These are phyloP conservation scores for Neodiprion lecontei DNA, from an alignment of 1,140 invertebrate genomes.

Conservation along the genomic window DNA sequence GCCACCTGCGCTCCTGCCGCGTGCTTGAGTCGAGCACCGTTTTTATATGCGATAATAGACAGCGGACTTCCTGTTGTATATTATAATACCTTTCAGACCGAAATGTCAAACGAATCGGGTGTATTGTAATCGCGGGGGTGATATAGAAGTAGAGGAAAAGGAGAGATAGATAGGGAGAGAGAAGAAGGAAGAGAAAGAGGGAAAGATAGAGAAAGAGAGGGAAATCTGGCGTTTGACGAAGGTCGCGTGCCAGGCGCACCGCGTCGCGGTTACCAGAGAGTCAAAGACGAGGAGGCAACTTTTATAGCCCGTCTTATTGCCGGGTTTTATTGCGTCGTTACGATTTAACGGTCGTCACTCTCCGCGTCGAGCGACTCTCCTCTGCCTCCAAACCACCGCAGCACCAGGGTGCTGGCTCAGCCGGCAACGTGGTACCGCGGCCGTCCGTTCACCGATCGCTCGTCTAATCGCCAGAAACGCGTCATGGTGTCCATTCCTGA, in stretches of 20 bases:
- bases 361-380: conserved; percentile 11
- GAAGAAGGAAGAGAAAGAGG: conserved; percentile 1
- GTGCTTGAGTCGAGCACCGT: too few relatives aligned
- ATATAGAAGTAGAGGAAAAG: neutral
- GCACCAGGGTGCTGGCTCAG: too few relatives aligned
- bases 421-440: too few relatives aligned
- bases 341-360: conserved; percentile 55
- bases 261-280: conserved; percentile 34
- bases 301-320: conserved; percentile 57
- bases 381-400: neutral
- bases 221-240: neutral
- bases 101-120: too few relatives aligned
- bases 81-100: too few relatives aligned
- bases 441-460: too few relatives aligned
- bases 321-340: conserved; percentile 60
- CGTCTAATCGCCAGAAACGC: too few relatives aligned
- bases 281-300: conserved; percentile 35
- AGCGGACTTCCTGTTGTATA: too few relatives aligned
- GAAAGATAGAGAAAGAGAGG: neutral
- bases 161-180: conserved; percentile 15
- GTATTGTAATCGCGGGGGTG: too few relatives aligned
- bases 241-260: conserved; percentile 50
- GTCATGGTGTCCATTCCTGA: too few relatives aligned
- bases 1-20: too few relatives aligned
- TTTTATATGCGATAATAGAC: too few relatives aligned